Conservation (phyloP, 2,797 vertebrate genomes). For the Esox lucius region DNA sequence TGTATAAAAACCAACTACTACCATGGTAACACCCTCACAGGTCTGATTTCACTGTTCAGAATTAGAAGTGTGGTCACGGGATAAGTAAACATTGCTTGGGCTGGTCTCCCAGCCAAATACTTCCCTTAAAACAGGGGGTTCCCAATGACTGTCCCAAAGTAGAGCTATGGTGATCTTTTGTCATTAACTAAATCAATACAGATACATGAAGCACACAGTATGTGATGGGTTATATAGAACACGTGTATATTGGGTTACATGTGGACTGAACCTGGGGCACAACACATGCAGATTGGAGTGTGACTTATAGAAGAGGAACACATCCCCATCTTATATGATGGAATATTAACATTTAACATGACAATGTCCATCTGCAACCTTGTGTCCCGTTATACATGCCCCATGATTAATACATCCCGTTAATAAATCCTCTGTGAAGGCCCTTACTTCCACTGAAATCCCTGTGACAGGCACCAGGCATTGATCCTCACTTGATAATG, state of each 20-base stretch:
- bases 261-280: slow-evolving; percentile 28
- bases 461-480: neutral
- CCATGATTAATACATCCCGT: neutral
- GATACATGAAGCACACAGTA: slow-evolving; percentile 10
- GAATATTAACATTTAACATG: neutral
- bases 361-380: neutral
- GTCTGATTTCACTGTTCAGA: too few species aligned
- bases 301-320: neutral
- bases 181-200: neutral
- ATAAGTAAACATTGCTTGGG: neutral
- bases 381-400: neutral
- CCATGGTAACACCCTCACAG: too few species aligned
- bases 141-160: slow-evolving; percentile 28
- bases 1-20: too few species aligned
- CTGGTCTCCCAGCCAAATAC: slow-evolving; percentile 16
- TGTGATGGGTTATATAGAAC: slow-evolving; percentile 8
- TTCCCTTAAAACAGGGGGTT: slow-evolving; percentile 22
- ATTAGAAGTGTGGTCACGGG: too few species aligned
- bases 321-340: neutral
- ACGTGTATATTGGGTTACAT: neutral
- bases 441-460: neutral
- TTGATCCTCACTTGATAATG: neutral
- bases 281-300: slow-evolving; percentile 7
- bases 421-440: neutral
- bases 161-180: slow-evolving; percentile 46